Conservation (phyloP, 1,140 invertebrate species). For the Aphaenogaster floridana region DNA sequence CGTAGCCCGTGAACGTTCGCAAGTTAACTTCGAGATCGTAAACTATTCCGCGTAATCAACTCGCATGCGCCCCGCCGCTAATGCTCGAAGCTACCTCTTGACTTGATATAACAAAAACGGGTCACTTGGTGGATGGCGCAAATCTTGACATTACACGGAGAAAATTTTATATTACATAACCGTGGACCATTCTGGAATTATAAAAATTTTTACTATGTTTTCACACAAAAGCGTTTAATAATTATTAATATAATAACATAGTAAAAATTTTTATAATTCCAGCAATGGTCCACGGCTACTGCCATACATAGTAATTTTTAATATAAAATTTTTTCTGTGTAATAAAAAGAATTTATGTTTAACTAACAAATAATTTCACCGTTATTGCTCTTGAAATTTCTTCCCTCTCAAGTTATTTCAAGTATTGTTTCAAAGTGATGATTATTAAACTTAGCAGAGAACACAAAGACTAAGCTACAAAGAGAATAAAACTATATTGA, state of each 20-base stretch:
- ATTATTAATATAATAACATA: too few relatives aligned
- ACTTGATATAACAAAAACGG: slow-evolving; percentile 24
- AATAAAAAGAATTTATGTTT: neutral
- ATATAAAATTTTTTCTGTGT: too few relatives aligned
- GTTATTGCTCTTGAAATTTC: neutral
- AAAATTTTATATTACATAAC: neutral
- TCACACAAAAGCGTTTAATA: too few relatives aligned
- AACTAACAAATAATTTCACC: neutral
- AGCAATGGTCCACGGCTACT: too few relatives aligned
- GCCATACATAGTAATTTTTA: too few relatives aligned
- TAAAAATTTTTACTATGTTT: too few relatives aligned
- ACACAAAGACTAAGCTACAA: neutral
- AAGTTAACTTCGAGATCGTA: slow-evolving; percentile 71
- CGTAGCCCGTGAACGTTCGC: slow-evolving; percentile 55
- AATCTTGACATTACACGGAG: slow-evolving; percentile 2
- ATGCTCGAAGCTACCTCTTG: neutral
- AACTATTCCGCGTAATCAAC: slow-evolving; percentile 72
- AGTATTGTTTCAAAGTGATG: neutral
- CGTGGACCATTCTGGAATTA: too few relatives aligned
- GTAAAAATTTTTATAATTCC: too few relatives aligned
- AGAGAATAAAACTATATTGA: neutral
- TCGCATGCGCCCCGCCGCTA: slow-evolving; percentile 37
- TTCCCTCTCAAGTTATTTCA: neutral
- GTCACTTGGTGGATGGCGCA: neutral
- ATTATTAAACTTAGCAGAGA: neutral